Evolutionary conservation across 2,797 vertebrate species (phyloP), one percentile per base, ranked within the genome.

Genomic region (Enteromius unitaeniatus): DNA sequence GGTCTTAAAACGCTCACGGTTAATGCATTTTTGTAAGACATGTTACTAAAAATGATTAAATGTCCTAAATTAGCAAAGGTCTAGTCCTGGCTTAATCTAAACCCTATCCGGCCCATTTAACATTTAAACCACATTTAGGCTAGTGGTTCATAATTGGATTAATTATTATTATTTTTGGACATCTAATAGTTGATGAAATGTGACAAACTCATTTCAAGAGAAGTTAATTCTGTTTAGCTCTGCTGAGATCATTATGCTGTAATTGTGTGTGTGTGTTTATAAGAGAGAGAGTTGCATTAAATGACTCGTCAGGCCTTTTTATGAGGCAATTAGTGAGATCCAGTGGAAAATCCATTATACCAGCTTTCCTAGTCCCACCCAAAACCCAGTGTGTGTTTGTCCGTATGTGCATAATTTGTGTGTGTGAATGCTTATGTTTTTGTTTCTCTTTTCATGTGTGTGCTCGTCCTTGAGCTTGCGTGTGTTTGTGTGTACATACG

Each of bases 331-430:
- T 86, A 86, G 82, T 68, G 62, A 80, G 74, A 84, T 83, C 40
- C 79, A 81, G 87, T 78, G 85, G 83, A 88, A 88, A 88, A 85
- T 83, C 70, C 85, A 85, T 85, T 75, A 88, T 79, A 47, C 82
- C 76, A 77, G 76, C 40, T 70, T 81, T 78, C 62, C 68, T 26
- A 83, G 23, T 62, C 69, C 79, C 75, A 67, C 60, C 79, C 83
- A 15, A 75, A 76, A 26, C 79, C 69, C 65, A 55, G 45, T 82
- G 34, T 26, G 73, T 68, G 80, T 82, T 85, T 51, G 79, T 37
- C 11, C 51, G 68, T 68, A 45, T 53, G 45, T 82, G 60, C 37
- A 21, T 23, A 81, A 67, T 58, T 51, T 78, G 77, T 78, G 86
- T 86, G 72, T 76, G 74, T 10, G 67, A 77, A 42, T 69, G 67